A percentile compares a stretch with the other conserved stretches of the same genome.
phyloP scores from a whole-genome alignment of 2,797 vertebrate species.

The Clarias pachynema region DNA sequence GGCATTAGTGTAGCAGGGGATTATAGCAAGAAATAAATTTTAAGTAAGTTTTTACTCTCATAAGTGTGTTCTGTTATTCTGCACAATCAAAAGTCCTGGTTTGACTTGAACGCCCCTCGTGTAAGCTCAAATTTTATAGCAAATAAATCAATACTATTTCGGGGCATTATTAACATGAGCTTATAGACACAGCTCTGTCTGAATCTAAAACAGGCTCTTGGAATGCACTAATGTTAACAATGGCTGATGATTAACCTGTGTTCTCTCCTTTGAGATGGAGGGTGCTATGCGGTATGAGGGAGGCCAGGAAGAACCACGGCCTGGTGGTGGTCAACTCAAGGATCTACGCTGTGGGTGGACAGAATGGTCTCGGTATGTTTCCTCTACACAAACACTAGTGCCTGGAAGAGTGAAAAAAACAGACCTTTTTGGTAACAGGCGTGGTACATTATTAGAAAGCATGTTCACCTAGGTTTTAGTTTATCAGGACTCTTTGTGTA shows the following conservation, averaged over 20 bases:
- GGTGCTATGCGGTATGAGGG: slow-evolving; percentile 93
- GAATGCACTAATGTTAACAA: background rate
- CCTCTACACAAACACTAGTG: background rate
- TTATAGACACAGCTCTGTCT: background rate
- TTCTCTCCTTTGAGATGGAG: slow-evolving; percentile 82
- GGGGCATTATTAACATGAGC: background rate
- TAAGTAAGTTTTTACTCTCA: too few species aligned
- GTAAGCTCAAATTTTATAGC: background rate
- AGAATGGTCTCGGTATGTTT: slow-evolving; percentile 86
- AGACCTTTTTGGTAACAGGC: background rate
- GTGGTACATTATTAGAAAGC: background rate
- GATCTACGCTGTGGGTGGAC: slow-evolving; percentile 95
- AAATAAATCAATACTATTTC: background rate
- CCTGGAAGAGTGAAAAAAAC: background rate
- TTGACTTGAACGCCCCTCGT: too few species aligned
- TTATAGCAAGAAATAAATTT: too few species aligned
- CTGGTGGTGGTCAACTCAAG: slow-evolving; percentile 92
- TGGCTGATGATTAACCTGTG: background rate
- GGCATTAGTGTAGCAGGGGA: too few species aligned
- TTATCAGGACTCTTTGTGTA: background rate
- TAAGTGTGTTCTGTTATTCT: too few species aligned
- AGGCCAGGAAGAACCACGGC: slow-evolving; percentile 94
- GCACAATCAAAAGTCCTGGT: too few species aligned
- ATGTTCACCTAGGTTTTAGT: background rate
- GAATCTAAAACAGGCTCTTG: background rate